Evolutionary conservation across 92 coral and sea anemone species (phyloP), one percentile per base, ranked within the genome.

Genomic region (Muricea muricata): DNA sequence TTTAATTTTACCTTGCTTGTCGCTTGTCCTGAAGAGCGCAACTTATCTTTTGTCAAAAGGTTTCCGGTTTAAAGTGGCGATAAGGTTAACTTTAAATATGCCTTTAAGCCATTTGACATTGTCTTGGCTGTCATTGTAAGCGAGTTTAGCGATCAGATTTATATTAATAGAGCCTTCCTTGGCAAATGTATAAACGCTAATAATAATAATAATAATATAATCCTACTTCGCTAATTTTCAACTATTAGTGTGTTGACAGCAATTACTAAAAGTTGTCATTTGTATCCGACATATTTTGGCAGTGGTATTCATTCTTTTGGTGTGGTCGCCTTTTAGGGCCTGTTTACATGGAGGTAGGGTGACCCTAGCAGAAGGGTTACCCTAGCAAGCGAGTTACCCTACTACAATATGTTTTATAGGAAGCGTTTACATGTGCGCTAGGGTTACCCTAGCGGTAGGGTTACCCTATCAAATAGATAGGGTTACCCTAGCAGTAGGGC

Each of bases 21-120:
- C 11, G 24, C 6, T 50, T 32, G 15, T 29, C 11, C 45, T 30
- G 8, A n/a, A 76, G 80, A 74, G 80, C 37, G 12, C 4, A 37
- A 50, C 81, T 76, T 50, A 76, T 76, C 81, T 76, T 39, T 76
- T 55, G 67, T 35, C 65, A 76, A 32, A 32, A 10, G 24, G 47
- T 25, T 76, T 55, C 58, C 67, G 65, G 65, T 57, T 57, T 5
- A 21, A 45, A 0, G 65, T 15, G n/a, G n/a, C 37, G 81, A 14
- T 30, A 37, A 61, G 45, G 30, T 12, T 46, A 26, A 37, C 15
- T 30, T 32, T 47, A 29, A 12, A 25, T 76, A 37, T 76, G 67
- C 29, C 41, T 28, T 58, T 50, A 50, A 47, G 30, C 30, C 26
- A 24, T 12, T 15, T 54, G 24, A 54, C 15, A 54, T 23, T 54